These are phyloP conservation scores for Phasia obesa DNA, from an alignment of 2,888 invertebrate species.

Conservation along the genomic window DNA sequence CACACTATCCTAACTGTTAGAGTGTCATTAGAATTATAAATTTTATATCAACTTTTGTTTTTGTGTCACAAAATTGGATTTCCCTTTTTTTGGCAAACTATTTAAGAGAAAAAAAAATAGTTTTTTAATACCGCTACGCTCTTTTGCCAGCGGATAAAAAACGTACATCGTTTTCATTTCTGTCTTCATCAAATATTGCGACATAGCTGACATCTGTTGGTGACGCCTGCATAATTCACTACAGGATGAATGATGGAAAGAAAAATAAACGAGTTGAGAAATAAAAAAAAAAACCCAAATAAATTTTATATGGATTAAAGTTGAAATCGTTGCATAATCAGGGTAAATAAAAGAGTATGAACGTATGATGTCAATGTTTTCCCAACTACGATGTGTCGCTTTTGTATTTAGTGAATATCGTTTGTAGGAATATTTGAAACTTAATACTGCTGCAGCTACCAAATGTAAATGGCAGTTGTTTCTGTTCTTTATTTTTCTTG, in stretches of 20 bases:
- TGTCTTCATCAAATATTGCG: slow-evolving; percentile 64
- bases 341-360: background rate
- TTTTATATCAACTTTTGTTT: slow-evolving; percentile 29
- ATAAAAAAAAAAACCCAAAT: slow-evolving; percentile 10
- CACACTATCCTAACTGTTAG: too few species aligned
- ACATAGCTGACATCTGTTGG: slow-evolving; percentile 66
- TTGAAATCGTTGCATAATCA: slow-evolving; percentile 57
- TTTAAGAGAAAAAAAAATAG: background rate
- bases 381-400: background rate
- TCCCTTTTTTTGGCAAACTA: background rate
- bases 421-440: slow-evolving; percentile 1
- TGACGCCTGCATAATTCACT: slow-evolving; percentile 60
- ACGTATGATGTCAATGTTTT: background rate
- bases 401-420: background rate
- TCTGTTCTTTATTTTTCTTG: too few species aligned
- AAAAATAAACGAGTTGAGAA: slow-evolving; percentile 40
- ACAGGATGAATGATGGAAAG: slow-evolving; percentile 41
- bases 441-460: slow-evolving; percentile 21
- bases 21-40: slow-evolving; percentile 47
- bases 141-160: background rate
- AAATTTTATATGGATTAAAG: slow-evolving; percentile 60
- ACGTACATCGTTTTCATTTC: slow-evolving; percentile 56
- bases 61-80: slow-evolving; percentile 3
- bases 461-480: slow-evolving; percentile 50
- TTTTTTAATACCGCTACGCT: background rate